These are phyloP conservation scores for Enteromius argenteus DNA, from an alignment of 2,797 vertebrate species.

Conservation along the genomic window DNA sequence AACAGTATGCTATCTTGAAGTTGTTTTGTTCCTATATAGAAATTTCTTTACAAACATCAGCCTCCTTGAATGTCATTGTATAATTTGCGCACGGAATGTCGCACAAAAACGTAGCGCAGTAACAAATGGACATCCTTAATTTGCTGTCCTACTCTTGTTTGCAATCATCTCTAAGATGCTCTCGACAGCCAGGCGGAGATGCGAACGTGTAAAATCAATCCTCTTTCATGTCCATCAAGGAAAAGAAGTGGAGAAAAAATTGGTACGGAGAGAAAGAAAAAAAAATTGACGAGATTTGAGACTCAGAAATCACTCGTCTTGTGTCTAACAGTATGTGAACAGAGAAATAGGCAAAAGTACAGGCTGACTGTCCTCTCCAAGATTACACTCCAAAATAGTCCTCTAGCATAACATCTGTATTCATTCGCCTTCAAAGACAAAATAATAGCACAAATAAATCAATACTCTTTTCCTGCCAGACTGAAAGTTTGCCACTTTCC, in stretches of 20 bases:
- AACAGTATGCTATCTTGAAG: conserved; percentile 10
- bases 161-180: conserved; percentile 14
- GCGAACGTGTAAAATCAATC: conserved; percentile 10
- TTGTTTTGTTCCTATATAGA: background rate
- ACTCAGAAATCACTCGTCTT: conserved; percentile 31
- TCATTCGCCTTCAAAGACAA: conserved; percentile 67
- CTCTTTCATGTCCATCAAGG: conserved; percentile 9
- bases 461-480: conserved; percentile 68
- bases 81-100: background rate
- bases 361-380: conserved; percentile 55
- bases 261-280: background rate
- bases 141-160: conserved; percentile 12
- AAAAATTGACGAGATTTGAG: conserved; percentile 21
- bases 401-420: conserved; percentile 62
- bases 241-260: conserved; percentile 24
- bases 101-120: background rate
- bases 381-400: conserved; percentile 63
- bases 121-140: conserved; percentile 30
- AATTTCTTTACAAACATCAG: background rate
- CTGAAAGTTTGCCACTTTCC: conserved; percentile 72
- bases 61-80: conserved; percentile 8
- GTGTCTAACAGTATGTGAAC: conserved; percentile 30
- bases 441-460: conserved; percentile 73
- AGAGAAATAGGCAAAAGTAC: conserved; percentile 36
- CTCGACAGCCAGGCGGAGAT: background rate